A percentile compares a stretch with the other conserved stretches of the same genome.
Conservation (phyloP, 1,140 invertebrate genomes). For the Drosophila kurseongensis region DNA sequence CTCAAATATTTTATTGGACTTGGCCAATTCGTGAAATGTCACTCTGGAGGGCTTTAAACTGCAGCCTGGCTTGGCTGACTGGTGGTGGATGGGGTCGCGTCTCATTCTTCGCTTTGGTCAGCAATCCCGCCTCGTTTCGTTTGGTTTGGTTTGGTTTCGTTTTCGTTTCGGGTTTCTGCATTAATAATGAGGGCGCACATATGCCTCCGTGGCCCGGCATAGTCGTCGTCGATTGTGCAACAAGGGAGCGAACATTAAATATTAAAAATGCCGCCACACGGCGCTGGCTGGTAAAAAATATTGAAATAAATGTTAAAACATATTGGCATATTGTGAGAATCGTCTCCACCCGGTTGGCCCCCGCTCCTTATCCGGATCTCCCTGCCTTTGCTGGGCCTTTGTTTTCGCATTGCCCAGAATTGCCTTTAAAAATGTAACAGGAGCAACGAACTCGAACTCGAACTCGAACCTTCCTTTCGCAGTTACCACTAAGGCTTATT, state of each 20-base stretch:
- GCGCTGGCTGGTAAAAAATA: conserved; percentile 64
- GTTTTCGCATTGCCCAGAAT: conserved; percentile 58
- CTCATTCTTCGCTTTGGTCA: conserved; percentile 33
- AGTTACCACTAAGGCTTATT: not conserved
- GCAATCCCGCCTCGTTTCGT: conserved; percentile 5
- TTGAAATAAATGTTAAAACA: conserved; percentile 84
- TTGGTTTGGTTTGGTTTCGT: conserved; percentile 44
- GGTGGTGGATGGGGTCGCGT: conserved; percentile 1
- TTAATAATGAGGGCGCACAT: conserved; percentile 77
- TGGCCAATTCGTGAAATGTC: conserved; percentile 83
- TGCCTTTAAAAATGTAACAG: conserved; percentile 74
- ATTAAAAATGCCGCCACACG: conserved; percentile 79
- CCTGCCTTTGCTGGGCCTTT: conserved; percentile 29
- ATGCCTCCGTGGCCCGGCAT: conserved; percentile 36
- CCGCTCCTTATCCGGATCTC: not conserved
- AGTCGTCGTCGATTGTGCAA: conserved; percentile 32
- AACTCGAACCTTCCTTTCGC: not conserved
- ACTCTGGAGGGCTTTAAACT: conserved; percentile 83
- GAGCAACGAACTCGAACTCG: conserved; percentile 5
- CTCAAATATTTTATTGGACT: conserved; percentile 73
- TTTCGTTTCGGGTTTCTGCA: conserved; percentile 60
- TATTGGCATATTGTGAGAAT: conserved; percentile 81
- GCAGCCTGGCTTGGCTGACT: not conserved
- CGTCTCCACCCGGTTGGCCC: conserved; percentile 13
- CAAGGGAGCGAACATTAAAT: conserved; percentile 68